Evolutionary conservation across 2,888 invertebrate species (phyloP).

Genomic region (Malthinus seriepunctatus): DNA sequence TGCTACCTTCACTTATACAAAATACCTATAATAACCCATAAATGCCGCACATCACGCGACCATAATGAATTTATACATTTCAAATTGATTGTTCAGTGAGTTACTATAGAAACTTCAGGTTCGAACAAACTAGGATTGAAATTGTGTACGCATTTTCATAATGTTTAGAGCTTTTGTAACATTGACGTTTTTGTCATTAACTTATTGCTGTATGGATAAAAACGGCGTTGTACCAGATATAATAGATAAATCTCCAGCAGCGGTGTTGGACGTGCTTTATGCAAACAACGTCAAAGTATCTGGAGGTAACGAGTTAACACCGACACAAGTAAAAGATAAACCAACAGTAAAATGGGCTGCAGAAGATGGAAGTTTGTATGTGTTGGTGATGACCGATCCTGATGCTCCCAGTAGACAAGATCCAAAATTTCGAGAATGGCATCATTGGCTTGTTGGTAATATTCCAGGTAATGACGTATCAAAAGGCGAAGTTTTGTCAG

Average conservation of each 20-base stretch:
- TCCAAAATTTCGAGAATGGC: constrained; percentile 74
- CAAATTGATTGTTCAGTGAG: no score
- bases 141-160: no score
- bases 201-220: no score
- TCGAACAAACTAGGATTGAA: no score
- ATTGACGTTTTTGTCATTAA: no score
- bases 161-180: no score
- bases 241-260: neutral
- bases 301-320: constrained; percentile 40
- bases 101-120: no score
- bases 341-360: constrained; percentile 44
- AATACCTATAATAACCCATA: no score
- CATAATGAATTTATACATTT: neutral
- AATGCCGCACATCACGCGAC: no score
- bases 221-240: neutral
- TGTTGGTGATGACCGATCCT: constrained; percentile 65
- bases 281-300: neutral
- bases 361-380: constrained; percentile 41
- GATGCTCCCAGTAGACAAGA: constrained; percentile 74
- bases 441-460: constrained; percentile 79
- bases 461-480: constrained; percentile 64
- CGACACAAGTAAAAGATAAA: constrained; percentile 41
- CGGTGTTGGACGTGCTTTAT: neutral
- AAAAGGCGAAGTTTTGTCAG: constrained; percentile 67
- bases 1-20: no score